Evolutionary conservation across 2,797 vertebrate species (phyloP).

Genomic region (Gastrophryne carolinensis): DNA sequence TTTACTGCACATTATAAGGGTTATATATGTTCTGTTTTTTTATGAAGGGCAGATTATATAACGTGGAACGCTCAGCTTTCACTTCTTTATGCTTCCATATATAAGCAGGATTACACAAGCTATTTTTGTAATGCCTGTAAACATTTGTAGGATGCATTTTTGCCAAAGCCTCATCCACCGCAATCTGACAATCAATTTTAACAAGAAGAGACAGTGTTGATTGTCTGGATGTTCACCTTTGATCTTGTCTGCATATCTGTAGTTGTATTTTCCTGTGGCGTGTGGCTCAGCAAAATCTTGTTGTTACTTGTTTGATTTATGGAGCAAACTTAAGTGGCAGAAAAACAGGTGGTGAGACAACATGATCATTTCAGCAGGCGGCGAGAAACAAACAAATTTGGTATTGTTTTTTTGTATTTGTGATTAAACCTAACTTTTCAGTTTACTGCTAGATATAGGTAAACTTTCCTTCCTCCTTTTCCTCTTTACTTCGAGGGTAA

Average conservation of each 20-base stretch:
- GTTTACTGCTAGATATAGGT: too few relatives aligned
- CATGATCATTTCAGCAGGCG: conserved; percentile 31
- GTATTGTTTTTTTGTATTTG: conserved; percentile 17
- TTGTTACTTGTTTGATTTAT: conserved; percentile 50
- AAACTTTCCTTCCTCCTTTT: too few relatives aligned
- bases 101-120: not conserved
- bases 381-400: conserved; percentile 13
- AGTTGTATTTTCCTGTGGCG: conserved; percentile 2
- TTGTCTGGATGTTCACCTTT: conserved; percentile 33
- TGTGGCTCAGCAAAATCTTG: conserved; percentile 31
- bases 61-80: too few relatives aligned
- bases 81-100: not conserved
- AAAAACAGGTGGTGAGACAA: conserved; percentile 41
- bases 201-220: conserved; percentile 33
- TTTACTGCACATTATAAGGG: too few relatives aligned
- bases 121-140: not conserved
- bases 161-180: conserved; percentile 2
- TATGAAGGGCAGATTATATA: too few relatives aligned
- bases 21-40: too few relatives aligned
- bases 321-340: conserved; percentile 11
- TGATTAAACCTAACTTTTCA: conserved; percentile 14
- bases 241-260: conserved; percentile 41
- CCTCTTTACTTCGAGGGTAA: too few relatives aligned
- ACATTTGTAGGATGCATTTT: conserved; percentile 8
- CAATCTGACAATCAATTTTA: conserved; percentile 28